phyloP scores from a whole-genome alignment of 2,113 vertebrate species.

The Podilymbus podiceps region DNA sequence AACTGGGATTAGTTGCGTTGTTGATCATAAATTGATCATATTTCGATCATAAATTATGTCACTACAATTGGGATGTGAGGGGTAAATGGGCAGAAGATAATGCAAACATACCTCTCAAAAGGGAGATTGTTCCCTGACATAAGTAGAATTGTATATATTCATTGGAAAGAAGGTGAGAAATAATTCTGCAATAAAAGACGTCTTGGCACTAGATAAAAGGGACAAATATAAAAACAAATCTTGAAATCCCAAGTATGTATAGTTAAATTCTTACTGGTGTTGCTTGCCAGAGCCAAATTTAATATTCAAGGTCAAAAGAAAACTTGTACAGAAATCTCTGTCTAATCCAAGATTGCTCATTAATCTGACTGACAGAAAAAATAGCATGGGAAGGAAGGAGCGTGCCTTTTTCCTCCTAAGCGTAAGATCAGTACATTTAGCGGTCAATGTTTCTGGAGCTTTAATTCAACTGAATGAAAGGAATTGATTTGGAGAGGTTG shows the following conservation, averaged over 20 bases:
- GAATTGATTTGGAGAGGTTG: background rate
- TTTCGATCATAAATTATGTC: background rate
- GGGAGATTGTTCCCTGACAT: background rate
- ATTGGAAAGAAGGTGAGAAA: background rate
- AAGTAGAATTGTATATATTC: background rate
- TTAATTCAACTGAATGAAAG: background rate
- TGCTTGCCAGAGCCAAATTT: background rate
- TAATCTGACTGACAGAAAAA: background rate
- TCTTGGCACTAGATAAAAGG: background rate
- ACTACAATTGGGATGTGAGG: background rate
- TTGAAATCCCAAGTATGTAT: background rate
- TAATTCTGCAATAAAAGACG: background rate
- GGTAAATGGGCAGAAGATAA: background rate
- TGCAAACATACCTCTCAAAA: background rate
- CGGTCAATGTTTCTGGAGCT: background rate
- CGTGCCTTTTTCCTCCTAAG: background rate
- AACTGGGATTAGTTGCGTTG: background rate
- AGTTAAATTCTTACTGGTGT: background rate
- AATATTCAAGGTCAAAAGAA: slow-evolving; percentile 36
- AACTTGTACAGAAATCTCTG: background rate
- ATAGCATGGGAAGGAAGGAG: background rate
- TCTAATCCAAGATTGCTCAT: background rate
- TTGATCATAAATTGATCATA: background rate
- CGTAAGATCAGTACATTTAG: background rate
- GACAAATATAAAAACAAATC: background rate